These are phyloP conservation scores for Gymnoscopelus microlampas DNA, from an alignment of 2,797 vertebrate genomes.

Conservation along the genomic window DNA sequence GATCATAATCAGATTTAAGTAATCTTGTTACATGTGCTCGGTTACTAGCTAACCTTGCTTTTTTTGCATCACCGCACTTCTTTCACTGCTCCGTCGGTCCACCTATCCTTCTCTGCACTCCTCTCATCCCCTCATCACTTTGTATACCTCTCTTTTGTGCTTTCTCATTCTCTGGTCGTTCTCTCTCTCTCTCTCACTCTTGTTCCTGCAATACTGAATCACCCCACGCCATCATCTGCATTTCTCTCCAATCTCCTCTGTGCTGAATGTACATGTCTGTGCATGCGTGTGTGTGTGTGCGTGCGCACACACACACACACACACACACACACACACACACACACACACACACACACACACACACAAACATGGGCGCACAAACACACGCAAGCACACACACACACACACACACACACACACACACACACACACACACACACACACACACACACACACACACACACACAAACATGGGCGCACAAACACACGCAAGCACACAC, in stretches of 20 bases:
- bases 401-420: slow-evolving; percentile 2
- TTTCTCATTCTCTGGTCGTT: neutral
- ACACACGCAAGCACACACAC: neutral
- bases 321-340: neutral
- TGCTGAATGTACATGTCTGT: neutral
- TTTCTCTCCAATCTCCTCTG: neutral
- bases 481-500: neutral
- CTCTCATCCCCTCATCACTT: too few relatives aligned
- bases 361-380: neutral
- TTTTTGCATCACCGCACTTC: too few relatives aligned
- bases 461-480: slow-evolving; percentile 3
- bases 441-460: slow-evolving; percentile 2
- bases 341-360: neutral
- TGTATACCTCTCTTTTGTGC: neutral
- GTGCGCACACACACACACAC: neutral
- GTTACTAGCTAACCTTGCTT: too few relatives aligned
- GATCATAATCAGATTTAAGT: too few relatives aligned
- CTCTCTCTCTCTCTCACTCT: neutral
- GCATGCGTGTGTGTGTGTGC: neutral
- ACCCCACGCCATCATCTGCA: too few relatives aligned
- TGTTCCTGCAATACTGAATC: neutral
- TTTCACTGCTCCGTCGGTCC: too few relatives aligned
- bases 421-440: neutral
- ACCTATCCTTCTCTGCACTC: too few relatives aligned
- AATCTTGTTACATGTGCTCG: too few relatives aligned